Percentiles rank a stretch among this genome's conserved stretches.
These are phyloP conservation scores for Drosophila limbata DNA, from an alignment of 2,888 invertebrate species.

Conservation along the genomic window DNA sequence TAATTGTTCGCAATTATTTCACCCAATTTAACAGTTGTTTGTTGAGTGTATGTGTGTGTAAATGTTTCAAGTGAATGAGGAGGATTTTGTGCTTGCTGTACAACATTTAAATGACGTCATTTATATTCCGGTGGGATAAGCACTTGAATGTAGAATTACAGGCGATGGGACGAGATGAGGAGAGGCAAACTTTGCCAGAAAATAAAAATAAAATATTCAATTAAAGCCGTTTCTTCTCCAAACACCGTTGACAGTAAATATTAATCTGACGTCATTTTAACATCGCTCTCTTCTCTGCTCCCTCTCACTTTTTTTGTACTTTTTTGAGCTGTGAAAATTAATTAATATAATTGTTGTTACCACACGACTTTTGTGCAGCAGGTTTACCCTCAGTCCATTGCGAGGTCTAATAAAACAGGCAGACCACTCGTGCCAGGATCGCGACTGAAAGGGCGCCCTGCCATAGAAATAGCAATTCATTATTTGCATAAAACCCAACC, in stretches of 20 bases:
- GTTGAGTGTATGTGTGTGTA: slow-evolving; percentile 27
- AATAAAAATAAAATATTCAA: slow-evolving; percentile 77
- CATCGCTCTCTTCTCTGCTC: not conserved
- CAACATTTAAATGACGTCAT: slow-evolving; percentile 75
- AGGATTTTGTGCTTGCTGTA: slow-evolving; percentile 57
- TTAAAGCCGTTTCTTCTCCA: slow-evolving; percentile 71
- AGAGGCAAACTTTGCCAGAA: slow-evolving; percentile 27
- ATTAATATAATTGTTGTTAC: slow-evolving; percentile 77
- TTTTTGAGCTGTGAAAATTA: slow-evolving; percentile 61
- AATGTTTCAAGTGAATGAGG: slow-evolving; percentile 15
- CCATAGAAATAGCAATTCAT: slow-evolving; percentile 61
- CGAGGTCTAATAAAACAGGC: slow-evolving; percentile 53
- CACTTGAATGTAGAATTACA: slow-evolving; percentile 77
- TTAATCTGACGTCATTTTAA: slow-evolving; percentile 71
- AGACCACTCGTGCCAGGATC: slow-evolving; percentile 20
- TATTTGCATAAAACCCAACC: slow-evolving; percentile 60
- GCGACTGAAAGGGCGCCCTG: not conserved
- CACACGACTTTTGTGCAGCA: slow-evolving; percentile 40
- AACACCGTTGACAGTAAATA: slow-evolving; percentile 73
- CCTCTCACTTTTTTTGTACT: slow-evolving; percentile 6
- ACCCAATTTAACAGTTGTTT: slow-evolving; percentile 77
- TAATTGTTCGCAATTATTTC: slow-evolving; percentile 78
- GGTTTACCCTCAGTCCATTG: slow-evolving; percentile 21
- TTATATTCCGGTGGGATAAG: slow-evolving; percentile 78
- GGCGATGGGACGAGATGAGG: slow-evolving; percentile 22